A percentile compares a stretch with the other conserved stretches of the same genome.
Conservation (phyloP, 1,140 invertebrate genomes). For the Cecropterus lyciades region DNA sequence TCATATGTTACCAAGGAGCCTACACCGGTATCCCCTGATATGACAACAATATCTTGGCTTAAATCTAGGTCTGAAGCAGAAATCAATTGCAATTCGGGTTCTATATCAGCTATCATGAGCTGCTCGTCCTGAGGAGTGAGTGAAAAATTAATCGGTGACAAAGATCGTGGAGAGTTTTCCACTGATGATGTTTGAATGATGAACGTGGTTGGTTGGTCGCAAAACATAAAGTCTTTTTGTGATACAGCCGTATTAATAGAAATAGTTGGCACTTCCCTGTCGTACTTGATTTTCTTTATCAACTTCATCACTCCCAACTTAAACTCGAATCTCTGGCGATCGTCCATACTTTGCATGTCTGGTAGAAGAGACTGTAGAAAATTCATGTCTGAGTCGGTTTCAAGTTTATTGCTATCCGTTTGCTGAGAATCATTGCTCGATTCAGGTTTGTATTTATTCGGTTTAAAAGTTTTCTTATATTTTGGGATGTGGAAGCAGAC, state of each 20-base stretch:
- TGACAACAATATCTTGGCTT: background rate
- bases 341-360: slow-evolving; percentile 15
- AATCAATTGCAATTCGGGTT: background rate
- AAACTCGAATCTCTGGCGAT: slow-evolving; percentile 24
- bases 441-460: too few relatives aligned
- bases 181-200: too few relatives aligned
- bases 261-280: background rate
- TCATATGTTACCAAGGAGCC: background rate
- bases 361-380: slow-evolving; percentile 13
- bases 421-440: background rate
- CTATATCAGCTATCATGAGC: background rate
- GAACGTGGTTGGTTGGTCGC: background rate
- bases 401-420: background rate
- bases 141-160: background rate
- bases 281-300: slow-evolving; percentile 26
- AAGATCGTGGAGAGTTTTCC: background rate
- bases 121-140: background rate
- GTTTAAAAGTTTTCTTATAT: background rate
- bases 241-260: slow-evolving; percentile 6
- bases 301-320: slow-evolving; percentile 17
- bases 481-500: background rate
- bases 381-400: slow-evolving; percentile 7
- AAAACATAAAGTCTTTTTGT: slow-evolving; percentile 7
- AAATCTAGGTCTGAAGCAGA: background rate
- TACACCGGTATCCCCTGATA: background rate